Conservation (phyloP, 92 coral and sea anemone genomes). For the Anthopleura xanthogrammica region DNA sequence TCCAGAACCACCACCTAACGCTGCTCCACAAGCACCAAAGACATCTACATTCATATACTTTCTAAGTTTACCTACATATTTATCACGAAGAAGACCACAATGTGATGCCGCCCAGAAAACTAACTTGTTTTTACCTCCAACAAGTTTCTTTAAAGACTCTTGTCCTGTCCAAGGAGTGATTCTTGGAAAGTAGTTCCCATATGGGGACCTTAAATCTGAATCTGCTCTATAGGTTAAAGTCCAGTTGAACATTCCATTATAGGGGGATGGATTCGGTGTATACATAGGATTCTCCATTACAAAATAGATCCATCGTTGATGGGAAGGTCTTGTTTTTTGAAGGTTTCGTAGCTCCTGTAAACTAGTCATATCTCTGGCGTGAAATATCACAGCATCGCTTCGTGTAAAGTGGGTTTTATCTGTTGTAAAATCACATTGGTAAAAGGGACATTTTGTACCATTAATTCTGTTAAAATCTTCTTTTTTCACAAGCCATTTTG, state of each 20-base stretch:
- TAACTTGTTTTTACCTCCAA: slow-evolving; percentile 22
- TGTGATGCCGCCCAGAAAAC: slow-evolving; percentile 33
- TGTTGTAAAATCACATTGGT: not conserved
- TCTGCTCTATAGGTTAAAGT: slow-evolving; percentile 44
- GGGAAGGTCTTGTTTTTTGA: slow-evolving; percentile 17
- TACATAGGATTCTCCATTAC: slow-evolving; percentile 74
- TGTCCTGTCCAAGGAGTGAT: too few relatives aligned
- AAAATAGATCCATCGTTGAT: slow-evolving; percentile 76
- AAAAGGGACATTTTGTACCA: too few relatives aligned
- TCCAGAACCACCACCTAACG: too few relatives aligned
- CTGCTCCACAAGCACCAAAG: slow-evolving; percentile 21
- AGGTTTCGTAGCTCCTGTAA: slow-evolving; percentile 31
- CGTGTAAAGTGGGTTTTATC: slow-evolving; percentile 29
- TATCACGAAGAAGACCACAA: slow-evolving; percentile 16
- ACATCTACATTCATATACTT: slow-evolving; percentile 38
- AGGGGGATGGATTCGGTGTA: not conserved
- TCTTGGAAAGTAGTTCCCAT: slow-evolving; percentile 5
- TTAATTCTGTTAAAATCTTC: too few relatives aligned
- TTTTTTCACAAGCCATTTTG: too few relatives aligned
- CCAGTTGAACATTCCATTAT: slow-evolving; percentile 49
- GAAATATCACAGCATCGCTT: slow-evolving; percentile 79
- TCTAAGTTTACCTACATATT: slow-evolving; percentile 12
- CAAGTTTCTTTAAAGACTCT: not conserved
- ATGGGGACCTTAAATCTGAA: slow-evolving; percentile 43
- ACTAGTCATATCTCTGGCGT: slow-evolving; percentile 70